phyloP scores from a whole-genome alignment of 2,113 vertebrate genomes.

The Varanus komodoensis region DNA sequence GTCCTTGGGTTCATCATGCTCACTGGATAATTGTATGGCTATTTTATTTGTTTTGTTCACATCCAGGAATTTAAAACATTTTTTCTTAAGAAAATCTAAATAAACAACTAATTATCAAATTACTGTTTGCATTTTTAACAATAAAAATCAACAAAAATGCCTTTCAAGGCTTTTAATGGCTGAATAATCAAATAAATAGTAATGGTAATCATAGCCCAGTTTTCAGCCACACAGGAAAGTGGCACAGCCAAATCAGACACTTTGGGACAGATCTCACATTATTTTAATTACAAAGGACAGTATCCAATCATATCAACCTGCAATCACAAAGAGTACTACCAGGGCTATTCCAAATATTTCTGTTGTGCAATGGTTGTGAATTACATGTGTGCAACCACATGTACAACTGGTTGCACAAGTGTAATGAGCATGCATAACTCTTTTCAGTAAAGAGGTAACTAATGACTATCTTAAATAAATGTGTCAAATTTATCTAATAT shows the following conservation, averaged over 20 bases:
- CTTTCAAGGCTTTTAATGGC: background rate
- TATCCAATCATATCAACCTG: no score
- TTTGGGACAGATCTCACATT: background rate
- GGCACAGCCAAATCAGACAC: background rate
- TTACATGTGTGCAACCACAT: no score
- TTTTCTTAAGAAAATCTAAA: background rate
- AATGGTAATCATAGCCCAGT: background rate
- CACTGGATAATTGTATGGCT: constrained; percentile 26
- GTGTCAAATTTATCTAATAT: no score
- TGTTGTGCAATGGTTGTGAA: no score
- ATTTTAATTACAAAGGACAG: no score
- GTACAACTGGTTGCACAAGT: no score
- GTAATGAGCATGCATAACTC: background rate
- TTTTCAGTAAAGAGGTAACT: background rate
- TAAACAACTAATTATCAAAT: background rate
- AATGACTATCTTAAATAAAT: background rate
- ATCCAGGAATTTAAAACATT: background rate
- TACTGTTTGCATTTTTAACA: background rate
- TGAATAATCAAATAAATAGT: background rate
- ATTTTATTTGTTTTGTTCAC: background rate
- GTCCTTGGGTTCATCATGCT: constrained; percentile 27
- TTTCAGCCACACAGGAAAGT: background rate
- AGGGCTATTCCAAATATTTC: no score
- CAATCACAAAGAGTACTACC: no score
- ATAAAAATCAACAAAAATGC: background rate